These are phyloP conservation scores for Limnephilus lunatus DNA, from an alignment of 2,888 invertebrate species.

Conservation along the genomic window DNA sequence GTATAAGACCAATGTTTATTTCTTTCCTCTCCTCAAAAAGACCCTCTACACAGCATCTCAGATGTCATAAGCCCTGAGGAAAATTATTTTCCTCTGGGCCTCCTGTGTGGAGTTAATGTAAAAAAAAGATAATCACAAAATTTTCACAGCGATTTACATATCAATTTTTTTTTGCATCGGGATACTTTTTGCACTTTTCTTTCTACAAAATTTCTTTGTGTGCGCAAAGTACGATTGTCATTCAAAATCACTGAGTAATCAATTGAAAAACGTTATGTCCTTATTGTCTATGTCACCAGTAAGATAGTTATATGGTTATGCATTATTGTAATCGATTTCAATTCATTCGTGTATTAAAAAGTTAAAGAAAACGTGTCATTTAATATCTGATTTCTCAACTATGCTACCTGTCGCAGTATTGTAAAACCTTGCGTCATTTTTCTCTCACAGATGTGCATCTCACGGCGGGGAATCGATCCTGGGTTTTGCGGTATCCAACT, in stretches of 20 bases:
- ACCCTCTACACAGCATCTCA: no score
- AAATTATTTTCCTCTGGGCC: no score
- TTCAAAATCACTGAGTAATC: not conserved
- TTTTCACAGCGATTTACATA: not conserved
- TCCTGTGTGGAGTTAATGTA: no score
- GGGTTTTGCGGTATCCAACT: slow-evolving; percentile 16
- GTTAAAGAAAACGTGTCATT: not conserved
- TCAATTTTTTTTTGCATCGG: not conserved
- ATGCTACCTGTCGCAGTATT: not conserved
- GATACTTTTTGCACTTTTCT: not conserved
- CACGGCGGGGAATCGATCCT: slow-evolving; percentile 10
- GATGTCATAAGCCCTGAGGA: no score
- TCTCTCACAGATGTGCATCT: slow-evolving; percentile 7
- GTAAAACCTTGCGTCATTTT: not conserved
- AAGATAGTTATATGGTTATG: no score
- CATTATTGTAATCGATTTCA: no score
- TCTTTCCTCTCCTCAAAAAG: no score
- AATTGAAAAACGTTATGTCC: not conserved
- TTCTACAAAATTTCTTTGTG: not conserved
- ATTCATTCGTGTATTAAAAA: not conserved
- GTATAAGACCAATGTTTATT: no score
- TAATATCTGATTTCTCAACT: not conserved
- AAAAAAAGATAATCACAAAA: not conserved
- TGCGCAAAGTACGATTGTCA: no score
- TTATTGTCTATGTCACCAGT: not conserved